phyloP scores from a whole-genome alignment of 2,797 vertebrate species.

The Danio albolineatus region DNA sequence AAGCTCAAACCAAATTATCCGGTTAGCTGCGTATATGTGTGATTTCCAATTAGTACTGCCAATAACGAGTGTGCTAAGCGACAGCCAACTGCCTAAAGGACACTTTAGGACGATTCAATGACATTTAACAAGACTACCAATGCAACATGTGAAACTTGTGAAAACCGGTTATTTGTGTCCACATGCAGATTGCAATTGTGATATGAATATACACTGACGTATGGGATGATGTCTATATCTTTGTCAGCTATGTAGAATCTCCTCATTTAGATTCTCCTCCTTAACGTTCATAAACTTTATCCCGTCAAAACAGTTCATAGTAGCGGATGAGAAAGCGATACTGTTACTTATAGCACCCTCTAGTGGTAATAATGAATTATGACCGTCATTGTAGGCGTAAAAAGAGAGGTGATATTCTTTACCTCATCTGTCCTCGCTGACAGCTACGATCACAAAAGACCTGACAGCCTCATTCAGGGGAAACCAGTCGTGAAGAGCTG shows the following conservation, averaged over 20 bases:
- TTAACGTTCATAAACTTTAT: not conserved
- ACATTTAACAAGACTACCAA: conserved; percentile 9
- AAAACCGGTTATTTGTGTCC: not conserved
- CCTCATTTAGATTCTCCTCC: not conserved
- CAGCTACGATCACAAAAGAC: not conserved
- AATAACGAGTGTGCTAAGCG: not conserved
- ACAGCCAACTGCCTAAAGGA: conserved; percentile 9
- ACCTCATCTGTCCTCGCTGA: not conserved
- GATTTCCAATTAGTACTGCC: conserved; percentile 8
- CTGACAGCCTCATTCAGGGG: not conserved
- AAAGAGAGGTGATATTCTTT: not conserved
- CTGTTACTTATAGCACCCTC: not conserved
- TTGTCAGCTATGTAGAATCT: not conserved
- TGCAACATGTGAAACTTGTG: not conserved
- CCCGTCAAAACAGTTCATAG: not conserved
- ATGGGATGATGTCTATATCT: not conserved
- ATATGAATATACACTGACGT: conserved; percentile 11
- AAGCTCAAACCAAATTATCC: not conserved
- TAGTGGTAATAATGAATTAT: conserved; percentile 11
- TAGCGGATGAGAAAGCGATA: not conserved
- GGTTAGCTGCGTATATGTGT: not conserved
- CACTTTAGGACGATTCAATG: conserved; percentile 13
- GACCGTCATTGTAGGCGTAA: not conserved
- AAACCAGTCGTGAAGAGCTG: not conserved
- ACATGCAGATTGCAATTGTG: not conserved